Evolutionary conservation across 2,797 vertebrate species (phyloP), one percentile per base, ranked within the genome.

Genomic region (Anguilla pacifica): DNA sequence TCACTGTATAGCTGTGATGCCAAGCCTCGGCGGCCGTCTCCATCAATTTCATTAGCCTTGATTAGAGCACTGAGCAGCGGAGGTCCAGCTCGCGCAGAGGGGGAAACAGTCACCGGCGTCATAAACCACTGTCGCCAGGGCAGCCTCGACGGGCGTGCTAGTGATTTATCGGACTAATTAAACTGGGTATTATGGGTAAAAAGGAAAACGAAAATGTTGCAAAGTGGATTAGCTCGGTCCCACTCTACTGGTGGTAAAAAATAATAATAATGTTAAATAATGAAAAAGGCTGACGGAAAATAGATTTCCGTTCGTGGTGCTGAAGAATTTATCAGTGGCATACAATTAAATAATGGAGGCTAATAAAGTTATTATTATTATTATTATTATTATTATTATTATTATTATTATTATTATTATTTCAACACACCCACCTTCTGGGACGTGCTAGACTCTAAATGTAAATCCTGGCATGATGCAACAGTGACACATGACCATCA

Each of bases 121-220:
- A 84, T 28, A 84, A 55, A 31, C 83, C 10, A 28, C 51, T 53
- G 28, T 57, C 28, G 53, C n/a, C 83, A 59, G 15, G 83, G 49
- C 83, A 84, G 53, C 53, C 28, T 43, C 28, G 28, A 35, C n/a
- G 13, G 53, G 83, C 49, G 11, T 55, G 82, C 83, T 35, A 15
- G 51, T 59, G 83, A 84, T 84, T 84, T 57, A 84, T 84, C 51
- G 83, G 31, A 28, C 83, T 55, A 84, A 84, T 84, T 57, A 84
- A 84, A 84, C 53, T 2, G 28, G 28, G 83, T 2, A 59, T 57
- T 84, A 46, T 55, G 83, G 83, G 53, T 55, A 84, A 55, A 83
- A 84, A 53, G 51, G 51, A 51, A 7, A 59, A 84, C 35, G 11
- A 31, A 84, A 84, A 59, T 53, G 51, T 51, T 84, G 11, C 25